Evolutionary conservation across 2,797 vertebrate genomes (phyloP).

Genomic region (Crypturellus tataupa): DNA sequence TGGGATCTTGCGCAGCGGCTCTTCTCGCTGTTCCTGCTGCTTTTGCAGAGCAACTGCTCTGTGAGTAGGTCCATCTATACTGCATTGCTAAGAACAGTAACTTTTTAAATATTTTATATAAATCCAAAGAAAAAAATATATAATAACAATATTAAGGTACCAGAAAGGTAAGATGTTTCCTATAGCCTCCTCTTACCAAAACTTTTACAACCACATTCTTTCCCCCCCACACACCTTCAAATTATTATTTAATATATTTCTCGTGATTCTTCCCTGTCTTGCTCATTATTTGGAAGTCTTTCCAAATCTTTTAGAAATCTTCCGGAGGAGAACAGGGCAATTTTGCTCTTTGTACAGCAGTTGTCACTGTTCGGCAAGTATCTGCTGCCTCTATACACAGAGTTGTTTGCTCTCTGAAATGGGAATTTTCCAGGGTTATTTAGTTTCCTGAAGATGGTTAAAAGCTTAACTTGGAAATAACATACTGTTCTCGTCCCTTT

Average conservation of each 20-base stretch:
- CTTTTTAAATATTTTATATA: not conserved
- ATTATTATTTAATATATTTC: not conserved
- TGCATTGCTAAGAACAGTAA: not conserved
- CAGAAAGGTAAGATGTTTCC: not conserved
- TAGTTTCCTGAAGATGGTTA: not conserved
- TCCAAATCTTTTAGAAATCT: not conserved
- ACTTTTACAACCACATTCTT: not conserved
- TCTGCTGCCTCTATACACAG: rapidly evolving
- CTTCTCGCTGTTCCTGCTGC: not conserved
- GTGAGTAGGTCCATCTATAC: not conserved
- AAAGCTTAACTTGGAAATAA: not conserved
- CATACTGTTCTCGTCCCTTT: not conserved
- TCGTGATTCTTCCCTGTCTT: not conserved
- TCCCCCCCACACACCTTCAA: not conserved
- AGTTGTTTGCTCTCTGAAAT: not conserved
- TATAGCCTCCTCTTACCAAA: not conserved
- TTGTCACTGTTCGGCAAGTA: not conserved
- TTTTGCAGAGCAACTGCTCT: not conserved
- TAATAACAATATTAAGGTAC: not conserved
- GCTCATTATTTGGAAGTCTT: not conserved
- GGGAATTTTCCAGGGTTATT: rapidly evolving
- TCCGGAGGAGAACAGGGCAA: not conserved
- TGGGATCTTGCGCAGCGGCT: not conserved
- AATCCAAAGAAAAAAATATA: not conserved
- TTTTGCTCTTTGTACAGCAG: not conserved